These are phyloP conservation scores for Noturus placidus DNA, from an alignment of 2,113 vertebrate species.

Conservation along the genomic window DNA sequence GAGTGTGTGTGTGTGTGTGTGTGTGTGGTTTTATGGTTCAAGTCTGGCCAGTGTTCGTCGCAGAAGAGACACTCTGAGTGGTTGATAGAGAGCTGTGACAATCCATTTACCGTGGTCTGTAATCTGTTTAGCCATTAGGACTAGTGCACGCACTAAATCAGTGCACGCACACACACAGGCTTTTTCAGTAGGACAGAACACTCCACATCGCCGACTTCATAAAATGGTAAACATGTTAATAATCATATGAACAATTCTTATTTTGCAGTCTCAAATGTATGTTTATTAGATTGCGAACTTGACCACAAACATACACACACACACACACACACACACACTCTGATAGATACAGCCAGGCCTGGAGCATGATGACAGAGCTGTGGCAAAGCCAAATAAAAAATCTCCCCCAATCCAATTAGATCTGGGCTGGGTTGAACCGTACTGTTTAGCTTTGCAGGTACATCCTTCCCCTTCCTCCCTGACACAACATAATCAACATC, in stretches of 20 bases:
- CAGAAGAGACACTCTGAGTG: conserved; percentile 84
- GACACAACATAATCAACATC: conserved; percentile 49
- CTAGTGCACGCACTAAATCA: conserved; percentile 85
- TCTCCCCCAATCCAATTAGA: conserved; percentile 77
- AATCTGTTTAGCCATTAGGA: conserved; percentile 98
- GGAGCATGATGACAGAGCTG: conserved; percentile 76
- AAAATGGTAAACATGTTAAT: conserved; percentile 53
- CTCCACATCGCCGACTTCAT: conserved; percentile 15
- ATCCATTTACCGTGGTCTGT: conserved; percentile 98
- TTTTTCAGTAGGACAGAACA: conserved; percentile 21
- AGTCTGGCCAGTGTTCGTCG: conserved; percentile 84
- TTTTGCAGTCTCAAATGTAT: conserved; percentile 41
- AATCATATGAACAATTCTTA: conserved; percentile 39
- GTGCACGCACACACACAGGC: conserved; percentile 74
- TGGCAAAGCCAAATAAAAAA: conserved; percentile 73
- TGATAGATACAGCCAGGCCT: conserved; percentile 64
- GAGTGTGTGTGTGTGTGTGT: conserved; percentile 39
- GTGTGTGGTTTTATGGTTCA: conserved; percentile 66
- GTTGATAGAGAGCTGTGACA: conserved; percentile 94
- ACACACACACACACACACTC: conserved; percentile 30
- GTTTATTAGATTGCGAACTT: conserved; percentile 50
- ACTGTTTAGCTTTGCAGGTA: conserved; percentile 38
- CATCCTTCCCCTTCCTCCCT: not conserved
- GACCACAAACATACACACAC: conserved; percentile 36
- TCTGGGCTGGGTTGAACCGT: conserved; percentile 44